These are phyloP conservation scores for Mylabris phalerata DNA, from an alignment of 1,140 invertebrate species.

Conservation along the genomic window DNA sequence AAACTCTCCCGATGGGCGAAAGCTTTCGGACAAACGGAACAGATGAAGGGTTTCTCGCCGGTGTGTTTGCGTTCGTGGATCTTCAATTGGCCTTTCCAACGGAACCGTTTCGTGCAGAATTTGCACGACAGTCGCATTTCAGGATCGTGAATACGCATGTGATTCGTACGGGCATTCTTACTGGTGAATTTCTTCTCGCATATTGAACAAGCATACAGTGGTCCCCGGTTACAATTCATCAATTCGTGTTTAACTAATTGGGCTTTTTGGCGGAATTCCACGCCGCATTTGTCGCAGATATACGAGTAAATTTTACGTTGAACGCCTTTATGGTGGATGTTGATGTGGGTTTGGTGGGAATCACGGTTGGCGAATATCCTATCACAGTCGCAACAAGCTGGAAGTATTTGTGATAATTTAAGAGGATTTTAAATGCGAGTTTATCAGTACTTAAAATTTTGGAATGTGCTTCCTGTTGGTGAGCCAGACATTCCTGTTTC, in stretches of 20 bases:
- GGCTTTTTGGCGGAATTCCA: constrained; percentile 40
- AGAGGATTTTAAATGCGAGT: no score
- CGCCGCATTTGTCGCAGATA: constrained; percentile 43
- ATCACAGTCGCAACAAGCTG: constrained; percentile 21
- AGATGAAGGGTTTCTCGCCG: constrained; percentile 58
- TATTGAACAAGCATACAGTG: constrained; percentile 36
- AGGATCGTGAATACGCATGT: constrained; percentile 40
- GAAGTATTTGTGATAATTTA: no score
- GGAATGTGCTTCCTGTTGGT: no score
- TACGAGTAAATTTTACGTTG: constrained; percentile 15
- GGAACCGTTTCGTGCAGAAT: constrained; percentile 43
- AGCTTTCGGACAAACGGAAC: constrained; percentile 38
- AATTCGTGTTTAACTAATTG: constrained; percentile 41
- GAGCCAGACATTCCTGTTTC: constrained; percentile 32
- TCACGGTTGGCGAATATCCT: constrained; percentile 42
- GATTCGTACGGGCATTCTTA: constrained; percentile 35
- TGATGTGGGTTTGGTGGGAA: constrained; percentile 33
- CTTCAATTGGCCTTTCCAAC: constrained; percentile 55
- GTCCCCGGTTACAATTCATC: constrained; percentile 39
- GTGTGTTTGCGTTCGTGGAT: constrained; percentile 65
- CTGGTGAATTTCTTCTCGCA: constrained; percentile 25
- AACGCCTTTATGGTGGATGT: constrained; percentile 29
- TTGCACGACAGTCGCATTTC: constrained; percentile 41
- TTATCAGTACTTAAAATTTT: no score
- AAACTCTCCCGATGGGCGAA: constrained; percentile 39